Evolutionary conservation across 2,113 vertebrate genomes (phyloP).

Genomic region (Zosterops borbonicus): DNA sequence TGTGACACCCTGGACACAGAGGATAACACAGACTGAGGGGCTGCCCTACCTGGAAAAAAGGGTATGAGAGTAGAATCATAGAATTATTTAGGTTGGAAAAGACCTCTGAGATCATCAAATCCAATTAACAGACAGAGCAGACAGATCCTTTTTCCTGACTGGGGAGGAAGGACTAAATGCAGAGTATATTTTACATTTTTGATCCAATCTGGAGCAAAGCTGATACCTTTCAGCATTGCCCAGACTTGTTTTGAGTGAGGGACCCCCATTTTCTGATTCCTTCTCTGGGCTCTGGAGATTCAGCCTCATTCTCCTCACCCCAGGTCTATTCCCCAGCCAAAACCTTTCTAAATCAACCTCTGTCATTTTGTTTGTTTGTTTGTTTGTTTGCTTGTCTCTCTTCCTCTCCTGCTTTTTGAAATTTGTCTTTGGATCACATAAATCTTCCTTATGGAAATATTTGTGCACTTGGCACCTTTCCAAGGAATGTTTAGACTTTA

Average conservation of each 20-base stretch:
- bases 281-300: neutral
- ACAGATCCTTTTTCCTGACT: neutral
- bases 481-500: slow-evolving; percentile 7
- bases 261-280: neutral
- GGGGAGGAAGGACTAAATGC: neutral
- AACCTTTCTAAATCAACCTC: neutral
- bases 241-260: neutral
- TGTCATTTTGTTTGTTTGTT: neutral
- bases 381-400: slow-evolving; percentile 10
- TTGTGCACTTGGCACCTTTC: neutral
- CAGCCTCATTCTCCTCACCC: neutral
- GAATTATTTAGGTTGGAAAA: neutral
- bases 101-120: neutral
- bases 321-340: neutral
- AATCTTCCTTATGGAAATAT: slow-evolving; percentile 37
- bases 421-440: slow-evolving; percentile 32
- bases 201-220: neutral
- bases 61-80: neutral
- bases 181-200: neutral
- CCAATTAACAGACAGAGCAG: neutral
- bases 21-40: neutral
- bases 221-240: neutral
- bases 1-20: fast-evolving
- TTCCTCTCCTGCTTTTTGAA: neutral
- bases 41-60: neutral